These are phyloP conservation scores for Pocillopora grandis DNA, from an alignment of 92 coral and sea anemone species.

Conservation along the genomic window DNA sequence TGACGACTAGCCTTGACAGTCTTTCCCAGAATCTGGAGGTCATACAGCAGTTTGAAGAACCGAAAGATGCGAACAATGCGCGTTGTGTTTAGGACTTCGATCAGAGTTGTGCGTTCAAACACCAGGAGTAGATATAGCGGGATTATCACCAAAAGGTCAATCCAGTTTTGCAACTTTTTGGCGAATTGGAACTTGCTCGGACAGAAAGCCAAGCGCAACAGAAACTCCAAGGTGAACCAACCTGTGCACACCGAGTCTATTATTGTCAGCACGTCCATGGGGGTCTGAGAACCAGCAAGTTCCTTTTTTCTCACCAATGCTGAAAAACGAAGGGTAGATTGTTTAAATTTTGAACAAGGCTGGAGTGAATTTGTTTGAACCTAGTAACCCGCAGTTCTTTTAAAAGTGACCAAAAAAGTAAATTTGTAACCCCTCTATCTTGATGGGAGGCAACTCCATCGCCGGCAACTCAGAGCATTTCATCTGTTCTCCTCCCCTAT, in stretches of 20 bases:
- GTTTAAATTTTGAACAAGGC: background rate
- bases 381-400: no score
- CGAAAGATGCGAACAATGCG: constrained; percentile 88
- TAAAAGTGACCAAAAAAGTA: no score
- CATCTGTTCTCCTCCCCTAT: no score
- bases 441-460: no score
- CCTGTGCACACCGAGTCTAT: constrained; percentile 91
- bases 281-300: constrained; percentile 54
- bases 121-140: constrained; percentile 88
- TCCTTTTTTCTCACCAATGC: constrained; percentile 20
- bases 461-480: no score
- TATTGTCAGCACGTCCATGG: constrained; percentile 66
- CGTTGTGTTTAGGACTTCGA: constrained; percentile 80
- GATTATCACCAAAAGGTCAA: constrained; percentile 83
- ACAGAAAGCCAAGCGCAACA: constrained; percentile 83
- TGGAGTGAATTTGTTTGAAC: no score
- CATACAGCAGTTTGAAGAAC: constrained; percentile 91
- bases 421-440: no score
- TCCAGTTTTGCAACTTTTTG: constrained; percentile 85
- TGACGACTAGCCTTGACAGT: constrained; percentile 94
- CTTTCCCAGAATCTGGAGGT: constrained; percentile 91
- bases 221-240: constrained; percentile 92
- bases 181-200: constrained; percentile 81
- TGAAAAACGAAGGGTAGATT: background rate
- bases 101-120: constrained; percentile 54